Evolutionary conservation across 2,888 invertebrate species (phyloP), one percentile per base, ranked within the genome.

Genomic region (Habrosyne pyritoides): DNA sequence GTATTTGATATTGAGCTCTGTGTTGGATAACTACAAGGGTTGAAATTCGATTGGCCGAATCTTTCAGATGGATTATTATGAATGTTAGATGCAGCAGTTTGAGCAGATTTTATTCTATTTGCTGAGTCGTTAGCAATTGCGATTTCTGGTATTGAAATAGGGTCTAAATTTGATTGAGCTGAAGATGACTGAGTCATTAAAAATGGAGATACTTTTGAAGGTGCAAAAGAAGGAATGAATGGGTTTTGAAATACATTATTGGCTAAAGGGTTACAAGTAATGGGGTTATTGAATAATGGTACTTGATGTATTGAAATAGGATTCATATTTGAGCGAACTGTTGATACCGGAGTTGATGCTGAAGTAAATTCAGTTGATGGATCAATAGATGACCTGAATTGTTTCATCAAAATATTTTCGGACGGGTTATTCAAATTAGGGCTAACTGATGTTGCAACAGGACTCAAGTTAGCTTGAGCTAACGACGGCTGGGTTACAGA

Each of bases 81-180:
- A 42, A 42, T 2, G 7, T 42, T 8, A 14, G 42, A n/a, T n/a
- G 18, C n/a, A 18, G 8, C 2, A 18, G 18, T 14, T 18, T 42
- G 18, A 42, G n/a, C 33, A n/a, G 8, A 8, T 4, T 42, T 42
- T 18, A 42, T 42, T 4, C 18, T 18, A 42, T 7, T 42, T 18
- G 42, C 4, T 24, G 24, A 5, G 24, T 24, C 7, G 24, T 5
- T 24, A 24, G 24, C 6, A 42, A 42, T 18, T 42, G 12, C 14
- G 21, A 26, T 36, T 21, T 26, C 53, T n/a, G 24, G 5, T 22
- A 53, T 47, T 28, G 26, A n/a, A 42, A 42, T 42, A 42, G 42
- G 18, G 42, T 8, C 18, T 42, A 42, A 18, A 42, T 18, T 42
- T 42, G 42, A 18, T 42, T 42, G 42, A 42, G 42, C 2, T 42